phyloP scores from a whole-genome alignment of 2,888 invertebrate species.

The Yponomeuta cagnagella region DNA sequence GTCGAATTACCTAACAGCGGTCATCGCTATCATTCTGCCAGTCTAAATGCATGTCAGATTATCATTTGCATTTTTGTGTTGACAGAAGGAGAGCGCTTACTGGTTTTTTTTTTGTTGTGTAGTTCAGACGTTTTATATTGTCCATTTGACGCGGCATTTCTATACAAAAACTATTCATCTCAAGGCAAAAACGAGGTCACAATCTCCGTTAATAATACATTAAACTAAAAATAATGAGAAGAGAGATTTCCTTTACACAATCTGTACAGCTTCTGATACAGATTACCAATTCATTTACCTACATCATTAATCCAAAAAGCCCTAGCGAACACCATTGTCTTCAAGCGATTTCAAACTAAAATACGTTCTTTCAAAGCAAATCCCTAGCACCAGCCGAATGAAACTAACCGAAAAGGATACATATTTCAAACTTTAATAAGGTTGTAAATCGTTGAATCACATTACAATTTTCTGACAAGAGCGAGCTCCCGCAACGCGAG shows the following conservation, averaged over 20 bases:
- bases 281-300: slow-evolving; percentile 65
- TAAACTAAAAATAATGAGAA: slow-evolving; percentile 39
- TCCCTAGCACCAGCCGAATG: slow-evolving; percentile 8
- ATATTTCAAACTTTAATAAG: slow-evolving; percentile 12
- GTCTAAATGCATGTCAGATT: neutral
- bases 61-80: neutral
- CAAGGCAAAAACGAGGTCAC: slow-evolving; percentile 37
- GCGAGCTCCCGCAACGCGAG: slow-evolving; percentile 23
- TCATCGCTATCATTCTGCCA: neutral
- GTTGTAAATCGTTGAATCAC: slow-evolving; percentile 12
- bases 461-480: slow-evolving; percentile 13
- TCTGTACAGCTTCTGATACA: slow-evolving; percentile 63
- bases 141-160: slow-evolving; percentile 44
- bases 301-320: neutral
- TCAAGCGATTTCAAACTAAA: neutral
- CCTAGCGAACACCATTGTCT: neutral
- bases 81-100: neutral
- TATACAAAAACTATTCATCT: slow-evolving; percentile 52
- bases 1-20: slow-evolving; percentile 7
- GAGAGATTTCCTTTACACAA: slow-evolving; percentile 58
- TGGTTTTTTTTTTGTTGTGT: neutral
- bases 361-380: slow-evolving; percentile 3
- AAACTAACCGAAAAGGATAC: slow-evolving; percentile 7
- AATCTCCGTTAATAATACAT: slow-evolving; percentile 41
- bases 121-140: slow-evolving; percentile 19